Base-by-base conservation (phyloP, 2,888 invertebrate species). In the Aradus depressus region DNA sequence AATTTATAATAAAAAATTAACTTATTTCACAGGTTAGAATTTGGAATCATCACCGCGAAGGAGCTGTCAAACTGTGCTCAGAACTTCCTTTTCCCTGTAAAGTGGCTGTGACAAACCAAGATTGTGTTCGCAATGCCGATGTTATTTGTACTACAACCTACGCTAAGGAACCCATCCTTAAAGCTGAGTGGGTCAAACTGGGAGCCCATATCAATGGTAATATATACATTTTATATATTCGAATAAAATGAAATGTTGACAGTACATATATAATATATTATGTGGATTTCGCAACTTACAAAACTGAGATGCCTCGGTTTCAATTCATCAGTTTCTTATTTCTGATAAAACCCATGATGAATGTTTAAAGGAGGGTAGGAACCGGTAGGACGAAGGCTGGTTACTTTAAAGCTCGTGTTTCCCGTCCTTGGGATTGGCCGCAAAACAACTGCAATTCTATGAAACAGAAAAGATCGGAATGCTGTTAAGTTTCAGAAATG, bases 161-260 rank as follows among this genome's bases (percentile, higher is more conserved):
- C 52, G 61, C 75, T 2, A 60, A 59, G 1, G 63, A 65, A n/a
- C 72, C 79, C 1, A 62, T 81, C 14, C 59, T 81, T 2, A 61
- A 68, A 31, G 61, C 21, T 16, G 65, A 68, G 21, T 75, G 76
- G 73, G 63, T 77, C 3, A 73, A 73, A 61, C 59, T 64, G 6
- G 71, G 73, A 31, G 72, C 72, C 3, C 79, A 80, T 62, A 74
- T 81, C 21, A 80, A 80, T 65, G 76, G 80, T 78, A 63, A 62
- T 61, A 51, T 35, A 26, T 4, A 16, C 34, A 37, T 25, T 49
- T 19, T 26, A 3, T 44, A 37, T 38, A 34, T 22, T 8, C 1
- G 6, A 26, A n/a, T n/a, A 34, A 35, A 34, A 26, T 2, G 25
- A 21, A 21, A 19, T 48, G 8, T 12, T 31, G 6, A 21, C 3